Conservation (phyloP, 2,797 vertebrate species). For the Cryptoprocta ferox region DNA sequence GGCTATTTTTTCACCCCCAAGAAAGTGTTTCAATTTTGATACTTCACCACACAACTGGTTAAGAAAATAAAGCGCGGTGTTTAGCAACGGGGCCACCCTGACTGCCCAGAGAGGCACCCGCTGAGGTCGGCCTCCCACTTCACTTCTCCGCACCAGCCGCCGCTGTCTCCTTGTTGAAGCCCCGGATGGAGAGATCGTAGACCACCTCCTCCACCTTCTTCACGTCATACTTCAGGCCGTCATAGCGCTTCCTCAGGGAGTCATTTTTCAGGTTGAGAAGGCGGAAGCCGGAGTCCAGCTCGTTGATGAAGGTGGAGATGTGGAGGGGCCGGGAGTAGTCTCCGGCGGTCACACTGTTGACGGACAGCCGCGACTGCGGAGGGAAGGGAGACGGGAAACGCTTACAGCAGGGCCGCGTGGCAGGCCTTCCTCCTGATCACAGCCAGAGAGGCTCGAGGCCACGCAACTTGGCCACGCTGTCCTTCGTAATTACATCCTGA, state of each 20-base stretch:
- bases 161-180: conserved; percentile 92
- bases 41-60: conserved; percentile 80
- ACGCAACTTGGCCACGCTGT: neutral
- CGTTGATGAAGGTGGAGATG: conserved; percentile 98
- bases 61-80: conserved; percentile 84
- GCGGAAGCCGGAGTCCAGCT: conserved; percentile 98
- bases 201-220: conserved; percentile 99
- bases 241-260: conserved; percentile 97
- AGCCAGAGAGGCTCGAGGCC: neutral
- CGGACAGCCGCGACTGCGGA: conserved; percentile 94
- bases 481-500: neutral
- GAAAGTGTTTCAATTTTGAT: conserved; percentile 78
- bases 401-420: neutral
- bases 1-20: conserved; percentile 70
- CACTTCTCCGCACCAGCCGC: conserved; percentile 84
- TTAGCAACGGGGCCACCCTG: conserved; percentile 81
- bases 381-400: neutral
- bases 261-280: conserved; percentile 99
- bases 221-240: conserved; percentile 98
- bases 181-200: conserved; percentile 97
- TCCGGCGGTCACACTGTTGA: conserved; percentile 98
- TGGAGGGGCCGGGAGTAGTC: conserved; percentile 96
- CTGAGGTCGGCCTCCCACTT: conserved; percentile 84
- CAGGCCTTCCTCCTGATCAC: neutral
- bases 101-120: conserved; percentile 80